Conservation (phyloP, 2,888 invertebrate species). For the Iphiclides podalirius region DNA sequence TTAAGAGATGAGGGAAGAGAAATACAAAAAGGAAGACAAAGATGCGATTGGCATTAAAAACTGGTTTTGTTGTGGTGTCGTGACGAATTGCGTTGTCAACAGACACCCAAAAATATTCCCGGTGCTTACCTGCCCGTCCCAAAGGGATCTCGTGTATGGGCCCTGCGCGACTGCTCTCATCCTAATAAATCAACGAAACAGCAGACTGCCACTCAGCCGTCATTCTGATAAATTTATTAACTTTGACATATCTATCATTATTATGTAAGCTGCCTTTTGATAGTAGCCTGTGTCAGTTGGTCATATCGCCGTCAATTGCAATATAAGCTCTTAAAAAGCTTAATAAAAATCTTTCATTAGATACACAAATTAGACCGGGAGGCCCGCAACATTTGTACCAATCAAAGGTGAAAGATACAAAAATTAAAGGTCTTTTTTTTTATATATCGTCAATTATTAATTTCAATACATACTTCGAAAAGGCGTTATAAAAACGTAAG, state of each 20-base stretch:
- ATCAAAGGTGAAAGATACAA: no score
- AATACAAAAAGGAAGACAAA: conserved; percentile 6
- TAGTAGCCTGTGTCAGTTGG: not conserved
- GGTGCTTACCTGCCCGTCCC: conserved; percentile 53
- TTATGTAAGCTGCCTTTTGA: conserved; percentile 5
- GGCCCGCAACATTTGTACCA: no score
- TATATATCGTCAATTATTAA: no score
- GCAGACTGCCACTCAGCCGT: conserved; percentile 39
- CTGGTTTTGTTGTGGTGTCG: conserved; percentile 41
- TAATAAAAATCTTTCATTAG: no score
- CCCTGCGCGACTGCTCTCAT: conserved; percentile 49
- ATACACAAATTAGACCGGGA: no score
- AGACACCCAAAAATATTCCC: conserved; percentile 66
- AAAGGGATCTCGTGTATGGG: conserved; percentile 37
- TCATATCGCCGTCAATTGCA: no score
- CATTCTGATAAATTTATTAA: conserved; percentile 47
- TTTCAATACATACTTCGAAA: no score
- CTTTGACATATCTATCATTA: conserved; percentile 19
- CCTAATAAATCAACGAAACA: conserved; percentile 67
- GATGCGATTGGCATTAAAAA: conserved; percentile 29
- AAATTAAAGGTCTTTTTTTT: no score
- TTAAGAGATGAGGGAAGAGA: no score
- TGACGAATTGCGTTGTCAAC: conserved; percentile 65
- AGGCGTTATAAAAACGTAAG: no score
- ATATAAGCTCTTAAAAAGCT: not conserved